Conservation (phyloP, 2,888 invertebrate species). For the Torymus auratus region DNA sequence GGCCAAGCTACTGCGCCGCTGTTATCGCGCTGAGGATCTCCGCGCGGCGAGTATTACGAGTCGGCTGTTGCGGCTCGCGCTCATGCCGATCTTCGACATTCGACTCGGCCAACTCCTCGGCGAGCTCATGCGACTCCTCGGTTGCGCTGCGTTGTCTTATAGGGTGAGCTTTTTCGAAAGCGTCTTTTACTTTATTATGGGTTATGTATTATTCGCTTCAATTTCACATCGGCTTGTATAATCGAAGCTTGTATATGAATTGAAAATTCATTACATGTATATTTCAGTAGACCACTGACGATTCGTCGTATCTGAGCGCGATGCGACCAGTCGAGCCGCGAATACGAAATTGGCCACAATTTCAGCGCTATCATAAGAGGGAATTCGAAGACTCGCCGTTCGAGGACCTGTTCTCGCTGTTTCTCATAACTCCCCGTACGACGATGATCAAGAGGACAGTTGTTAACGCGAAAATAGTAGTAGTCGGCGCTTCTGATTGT, state of each 20-base stretch:
- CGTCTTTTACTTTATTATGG: no score
- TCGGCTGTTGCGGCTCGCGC: conserved; percentile 68
- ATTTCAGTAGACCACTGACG: neutral
- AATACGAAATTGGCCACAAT: conserved; percentile 64
- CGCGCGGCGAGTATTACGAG: neutral
- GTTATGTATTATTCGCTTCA: no score
- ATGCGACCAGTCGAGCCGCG: conserved; percentile 73
- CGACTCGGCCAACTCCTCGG: conserved; percentile 80
- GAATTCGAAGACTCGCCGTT: conserved; percentile 7
- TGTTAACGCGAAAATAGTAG: conserved; percentile 81
- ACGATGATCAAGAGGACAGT: conserved; percentile 78
- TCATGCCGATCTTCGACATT: conserved; percentile 81
- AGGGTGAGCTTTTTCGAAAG: no score
- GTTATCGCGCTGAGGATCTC: conserved; percentile 43
- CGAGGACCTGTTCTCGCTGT: conserved; percentile 78
- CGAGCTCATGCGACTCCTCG: conserved; percentile 80
- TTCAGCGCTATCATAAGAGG: conserved; percentile 50
- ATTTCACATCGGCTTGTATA: no score
- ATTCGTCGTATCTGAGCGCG: conserved; percentile 72
- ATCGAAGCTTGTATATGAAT: no score
- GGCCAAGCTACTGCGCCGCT: neutral
- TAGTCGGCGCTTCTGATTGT: conserved; percentile 83
- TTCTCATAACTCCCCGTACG: conserved; percentile 78
- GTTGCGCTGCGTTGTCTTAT: conserved; percentile 62
- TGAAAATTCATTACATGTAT: no score